Conservation (phyloP, 1,140 invertebrate genomes). For the Caenorhabditis brenneri region DNA sequence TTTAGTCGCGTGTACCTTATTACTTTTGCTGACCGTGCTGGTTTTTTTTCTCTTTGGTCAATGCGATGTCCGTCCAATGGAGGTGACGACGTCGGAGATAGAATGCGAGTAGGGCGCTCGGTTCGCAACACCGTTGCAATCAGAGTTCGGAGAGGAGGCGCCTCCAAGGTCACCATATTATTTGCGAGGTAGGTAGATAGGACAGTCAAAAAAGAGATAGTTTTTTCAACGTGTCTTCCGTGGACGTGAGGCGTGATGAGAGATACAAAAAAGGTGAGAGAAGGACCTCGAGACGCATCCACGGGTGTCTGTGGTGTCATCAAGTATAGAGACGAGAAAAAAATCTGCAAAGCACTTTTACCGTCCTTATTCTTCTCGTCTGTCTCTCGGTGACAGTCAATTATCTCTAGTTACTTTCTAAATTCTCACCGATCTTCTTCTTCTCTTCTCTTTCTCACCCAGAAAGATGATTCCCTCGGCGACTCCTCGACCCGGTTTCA, state of each 20-base stretch:
- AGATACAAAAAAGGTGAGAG: conserved; percentile 13
- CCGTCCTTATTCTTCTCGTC: not conserved
- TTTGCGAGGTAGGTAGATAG: conserved; percentile 15
- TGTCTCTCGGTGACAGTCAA: not conserved
- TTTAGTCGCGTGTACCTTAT: conserved; percentile 27
- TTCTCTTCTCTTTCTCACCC: not conserved
- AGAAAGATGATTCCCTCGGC: not conserved
- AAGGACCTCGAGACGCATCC: not conserved
- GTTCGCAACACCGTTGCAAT: conserved; percentile 35
- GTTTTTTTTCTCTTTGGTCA: not conserved
- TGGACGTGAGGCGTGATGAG: conserved; percentile 14
- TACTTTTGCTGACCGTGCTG: conserved; percentile 28
- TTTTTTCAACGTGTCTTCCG: not conserved
- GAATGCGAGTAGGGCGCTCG: not conserved
- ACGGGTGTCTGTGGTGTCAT: not conserved
- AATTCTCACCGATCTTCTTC: not conserved
- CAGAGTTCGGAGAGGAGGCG: conserved; percentile 36
- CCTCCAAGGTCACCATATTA: conserved; percentile 31
- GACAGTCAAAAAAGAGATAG: conserved; percentile 1
- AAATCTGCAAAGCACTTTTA: conserved; percentile 30
- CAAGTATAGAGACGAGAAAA: not conserved
- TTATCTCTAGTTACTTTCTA: not conserved
- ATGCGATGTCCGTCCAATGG: not conserved
- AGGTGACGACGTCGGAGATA: not conserved
- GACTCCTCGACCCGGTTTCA: conserved; percentile 1